Evolutionary conservation across 2,797 vertebrate genomes (phyloP).

Genomic region (Trachops cirrhosus): DNA sequence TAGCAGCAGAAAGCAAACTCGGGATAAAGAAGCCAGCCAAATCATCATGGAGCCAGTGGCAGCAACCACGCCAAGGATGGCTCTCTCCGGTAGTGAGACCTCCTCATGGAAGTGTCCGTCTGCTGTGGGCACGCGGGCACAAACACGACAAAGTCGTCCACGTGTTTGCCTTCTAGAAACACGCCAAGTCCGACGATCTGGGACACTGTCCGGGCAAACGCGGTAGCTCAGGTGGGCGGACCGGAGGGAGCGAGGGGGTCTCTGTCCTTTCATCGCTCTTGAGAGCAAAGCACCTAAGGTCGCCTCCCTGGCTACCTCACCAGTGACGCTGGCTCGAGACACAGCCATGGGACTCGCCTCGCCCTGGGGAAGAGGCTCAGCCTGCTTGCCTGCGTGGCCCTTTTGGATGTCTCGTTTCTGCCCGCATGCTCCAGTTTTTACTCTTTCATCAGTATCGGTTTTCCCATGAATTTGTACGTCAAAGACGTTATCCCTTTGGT

Average conservation of each 20-base stretch:
- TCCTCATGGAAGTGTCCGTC: not conserved
- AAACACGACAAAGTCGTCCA: not conserved
- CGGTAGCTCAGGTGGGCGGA: not conserved
- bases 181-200: fast-evolving
- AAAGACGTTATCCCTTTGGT: not conserved
- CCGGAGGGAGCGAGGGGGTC: fast-evolving
- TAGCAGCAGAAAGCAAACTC: constrained; percentile 10
- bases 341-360: not conserved
- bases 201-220: not conserved
- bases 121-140: not conserved
- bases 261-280: not conserved
- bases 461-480: not conserved
- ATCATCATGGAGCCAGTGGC: not conserved
- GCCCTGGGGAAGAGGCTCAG: not conserved
- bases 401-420: not conserved
- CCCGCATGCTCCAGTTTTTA: not conserved
- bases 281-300: not conserved
- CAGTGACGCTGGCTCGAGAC: not conserved
- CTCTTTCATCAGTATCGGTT: not conserved
- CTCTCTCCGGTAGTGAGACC: not conserved
- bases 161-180: not conserved
- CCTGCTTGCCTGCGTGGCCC: not conserved
- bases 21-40: constrained; percentile 13
- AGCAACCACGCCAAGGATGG: not conserved
- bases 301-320: not conserved